Evolutionary conservation across 2,888 invertebrate genomes (phyloP).

Genomic region (Agonopterix heracliana): DNA sequence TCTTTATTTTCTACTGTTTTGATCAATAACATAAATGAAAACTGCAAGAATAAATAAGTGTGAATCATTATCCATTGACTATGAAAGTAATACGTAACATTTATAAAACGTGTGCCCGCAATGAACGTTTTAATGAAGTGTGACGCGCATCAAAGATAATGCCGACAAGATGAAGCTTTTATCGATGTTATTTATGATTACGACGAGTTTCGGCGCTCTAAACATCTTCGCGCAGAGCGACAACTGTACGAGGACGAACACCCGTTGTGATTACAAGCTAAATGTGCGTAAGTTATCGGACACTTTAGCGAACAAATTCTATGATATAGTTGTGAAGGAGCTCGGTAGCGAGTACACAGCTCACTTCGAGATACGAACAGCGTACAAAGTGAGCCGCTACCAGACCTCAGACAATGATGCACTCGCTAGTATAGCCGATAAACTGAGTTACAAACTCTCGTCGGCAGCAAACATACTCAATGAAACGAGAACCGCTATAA

Average conservation of each 20-base stretch:
- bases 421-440: conserved; percentile 48
- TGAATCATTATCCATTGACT: not conserved
- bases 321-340: conserved; percentile 58
- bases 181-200: conserved; percentile 52
- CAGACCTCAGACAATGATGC: conserved; percentile 48
- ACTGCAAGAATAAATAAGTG: not conserved
- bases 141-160: conserved; percentile 41
- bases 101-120: conserved; percentile 6
- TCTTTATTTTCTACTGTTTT: not conserved
- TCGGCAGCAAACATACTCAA: conserved; percentile 54
- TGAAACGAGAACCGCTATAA: conserved; percentile 57
- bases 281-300: conserved; percentile 54
- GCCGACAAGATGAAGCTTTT: conserved; percentile 62
- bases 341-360: conserved; percentile 59
- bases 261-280: conserved; percentile 53
- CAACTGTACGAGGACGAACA: conserved; percentile 52
- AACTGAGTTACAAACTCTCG: conserved; percentile 56
- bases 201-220: conserved; percentile 33
- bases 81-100: conserved; percentile 4
- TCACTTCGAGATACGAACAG: conserved; percentile 54
- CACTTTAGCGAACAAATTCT: conserved; percentile 50
- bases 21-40: conserved; percentile 4
- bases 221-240: conserved; percentile 48
- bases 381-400: conserved; percentile 55
- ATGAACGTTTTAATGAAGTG: conserved; percentile 19